A percentile compares a stretch with the other conserved stretches of the same genome.
phyloP scores from a whole-genome alignment of 2,797 vertebrate species.

The Alosa sapidissima region DNA sequence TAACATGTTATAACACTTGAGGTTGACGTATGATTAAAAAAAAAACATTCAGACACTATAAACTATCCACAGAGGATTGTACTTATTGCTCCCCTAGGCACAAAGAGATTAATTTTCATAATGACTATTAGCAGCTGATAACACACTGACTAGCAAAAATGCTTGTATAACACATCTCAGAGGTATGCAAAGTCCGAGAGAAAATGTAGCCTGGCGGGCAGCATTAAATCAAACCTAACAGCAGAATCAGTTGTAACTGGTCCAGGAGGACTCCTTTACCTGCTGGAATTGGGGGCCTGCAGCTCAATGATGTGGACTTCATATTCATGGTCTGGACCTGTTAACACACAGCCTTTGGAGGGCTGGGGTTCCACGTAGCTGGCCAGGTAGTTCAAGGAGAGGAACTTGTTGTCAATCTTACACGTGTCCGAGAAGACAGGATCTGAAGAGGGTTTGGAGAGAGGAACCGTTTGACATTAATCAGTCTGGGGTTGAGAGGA shows the following conservation, averaged over 20 bases:
- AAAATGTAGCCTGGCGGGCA: background rate
- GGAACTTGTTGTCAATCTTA: conserved; percentile 90
- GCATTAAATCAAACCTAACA: background rate
- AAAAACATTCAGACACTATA: background rate
- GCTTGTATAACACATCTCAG: conserved; percentile 8
- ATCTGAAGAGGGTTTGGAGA: conserved; percentile 67
- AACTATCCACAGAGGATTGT: background rate
- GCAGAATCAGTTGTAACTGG: background rate
- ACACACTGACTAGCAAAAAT: background rate
- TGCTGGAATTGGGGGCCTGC: conserved; percentile 90
- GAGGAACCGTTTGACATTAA: background rate
- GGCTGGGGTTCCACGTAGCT: conserved; percentile 84
- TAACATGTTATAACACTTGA: conserved; percentile 6
- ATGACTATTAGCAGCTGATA: background rate
- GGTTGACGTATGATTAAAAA: background rate
- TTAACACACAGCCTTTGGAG: conserved; percentile 86
- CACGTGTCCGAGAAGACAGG: conserved; percentile 84
- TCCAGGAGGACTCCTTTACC: conserved; percentile 56
- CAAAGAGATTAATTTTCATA: background rate
- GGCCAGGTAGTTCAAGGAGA: conserved; percentile 97
- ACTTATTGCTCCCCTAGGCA: background rate
- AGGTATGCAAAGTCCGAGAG: background rate
- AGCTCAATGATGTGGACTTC: conserved; percentile 95
- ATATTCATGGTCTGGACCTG: conserved; percentile 70
- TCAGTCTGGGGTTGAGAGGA: background rate